Evolutionary conservation across 2,113 vertebrate genomes (phyloP).

Genomic region (Triplophysa dalaica): DNA sequence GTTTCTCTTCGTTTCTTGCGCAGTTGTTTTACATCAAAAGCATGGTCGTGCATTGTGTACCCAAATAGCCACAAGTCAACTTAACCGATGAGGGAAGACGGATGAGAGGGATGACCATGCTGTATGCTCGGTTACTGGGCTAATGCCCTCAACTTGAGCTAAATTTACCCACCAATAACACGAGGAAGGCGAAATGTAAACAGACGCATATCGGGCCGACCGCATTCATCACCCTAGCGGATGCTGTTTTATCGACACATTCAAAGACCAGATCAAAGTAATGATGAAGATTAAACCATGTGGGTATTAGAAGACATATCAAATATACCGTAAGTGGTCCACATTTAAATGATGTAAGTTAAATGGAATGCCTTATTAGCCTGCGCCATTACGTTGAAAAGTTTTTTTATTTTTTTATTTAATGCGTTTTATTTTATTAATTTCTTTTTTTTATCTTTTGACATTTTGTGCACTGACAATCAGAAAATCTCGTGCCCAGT

Average conservation of each 20-base stretch:
- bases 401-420: not conserved
- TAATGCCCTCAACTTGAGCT: conserved; percentile 34
- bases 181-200: conserved; percentile 12
- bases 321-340: not conserved
- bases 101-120: conserved; percentile 44
- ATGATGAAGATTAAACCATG: not conserved
- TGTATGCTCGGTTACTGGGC: conserved; percentile 35
- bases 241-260: conserved; percentile 21
- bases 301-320: not conserved
- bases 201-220: conserved; percentile 1
- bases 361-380: not conserved
- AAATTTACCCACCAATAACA: conserved; percentile 40
- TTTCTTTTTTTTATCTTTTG: not conserved
- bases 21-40: conserved; percentile 63
- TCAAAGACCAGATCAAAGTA: conserved; percentile 2
- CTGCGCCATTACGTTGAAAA: not conserved
- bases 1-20: conserved; percentile 53
- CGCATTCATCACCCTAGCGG: conserved; percentile 33
- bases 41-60: conserved; percentile 75
- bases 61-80: conserved; percentile 64
- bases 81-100: conserved; percentile 60
- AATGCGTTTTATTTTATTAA: not conserved
- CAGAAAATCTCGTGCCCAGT: not conserved
- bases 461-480: not conserved
- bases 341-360: conserved; percentile 16